Percentiles rank a stretch among this genome's conserved stretches.
These are phyloP conservation scores for Metacarcinus magister DNA, from an alignment of 2,888 invertebrate species.

Conservation along the genomic window DNA sequence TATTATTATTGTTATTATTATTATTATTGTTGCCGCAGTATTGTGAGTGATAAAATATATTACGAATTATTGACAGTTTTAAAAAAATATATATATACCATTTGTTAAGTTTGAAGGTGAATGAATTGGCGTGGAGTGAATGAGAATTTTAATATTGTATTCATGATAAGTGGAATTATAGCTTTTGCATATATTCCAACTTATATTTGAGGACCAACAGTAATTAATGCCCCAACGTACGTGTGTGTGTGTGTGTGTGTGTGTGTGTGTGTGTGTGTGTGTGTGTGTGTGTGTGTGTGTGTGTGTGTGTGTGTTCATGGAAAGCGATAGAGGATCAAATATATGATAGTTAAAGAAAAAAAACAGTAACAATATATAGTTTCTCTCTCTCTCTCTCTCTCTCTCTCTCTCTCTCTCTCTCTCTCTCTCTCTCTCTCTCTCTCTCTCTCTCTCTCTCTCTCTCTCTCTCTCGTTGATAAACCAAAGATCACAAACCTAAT, in stretches of 20 bases:
- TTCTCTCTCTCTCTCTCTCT: neutral
- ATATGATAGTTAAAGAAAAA: too few species aligned
- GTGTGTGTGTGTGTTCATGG: neutral
- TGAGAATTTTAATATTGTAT: neutral
- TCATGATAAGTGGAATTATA: neutral
- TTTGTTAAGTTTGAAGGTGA: neutral
- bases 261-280: slow-evolving; percentile 20
- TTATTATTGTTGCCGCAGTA: neutral
- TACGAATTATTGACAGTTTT: neutral
- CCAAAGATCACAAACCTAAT: neutral
- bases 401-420: neutral
- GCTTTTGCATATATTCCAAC: slow-evolving; percentile 12
- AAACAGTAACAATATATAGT: too few species aligned
- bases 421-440: neutral
- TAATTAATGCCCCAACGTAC: neutral
- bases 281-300: neutral
- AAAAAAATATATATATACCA: neutral
- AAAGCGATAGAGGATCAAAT: too few species aligned
- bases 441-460: neutral
- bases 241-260: slow-evolving; percentile 26
- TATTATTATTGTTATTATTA: neutral
- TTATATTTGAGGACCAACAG: neutral
- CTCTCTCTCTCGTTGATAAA: neutral
- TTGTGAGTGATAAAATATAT: neutral
- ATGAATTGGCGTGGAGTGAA: neutral